Evolutionary conservation across 2,888 invertebrate genomes (phyloP), one percentile per base, ranked within the genome.

Genomic region (Brenthis daphne): DNA sequence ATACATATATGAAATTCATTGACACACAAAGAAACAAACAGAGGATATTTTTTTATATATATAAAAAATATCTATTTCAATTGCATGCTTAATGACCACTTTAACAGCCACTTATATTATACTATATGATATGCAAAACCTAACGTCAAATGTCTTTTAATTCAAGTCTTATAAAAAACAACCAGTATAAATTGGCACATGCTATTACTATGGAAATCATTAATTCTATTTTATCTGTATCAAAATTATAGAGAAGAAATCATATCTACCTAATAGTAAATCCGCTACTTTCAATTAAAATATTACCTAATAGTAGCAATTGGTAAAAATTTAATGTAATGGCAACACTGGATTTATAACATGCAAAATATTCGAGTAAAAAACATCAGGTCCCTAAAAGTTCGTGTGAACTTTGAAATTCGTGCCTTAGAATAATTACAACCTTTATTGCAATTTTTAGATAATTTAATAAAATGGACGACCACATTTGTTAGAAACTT

Each of bases 361-460:
- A 11, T 54, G 66, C 66, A 33, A 63, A 48, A 63, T 48, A 48
- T 63, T 61, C n/a, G 56, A 60, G 53, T 43, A 43, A 47, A 50
- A 61, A 63, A 65, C 37, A 56, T 70, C 70, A 70, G 70, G 70
- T 70, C 60, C 70, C 64, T 68, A n/a, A 60, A 64, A 67, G 37
- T 69, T 51, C 60, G 50, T 60, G 13, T 33, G 29, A 68, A 50
- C 20, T 53, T 63, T 54, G 61, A 67, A 57, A 64, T 69, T 56
- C 29, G 16, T 33, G 48, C 43, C 43, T 54, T 58, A 63, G n/a
- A 60, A 57, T 54, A 65, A 68, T 70, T 53, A 70, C 70, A 70
- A 70, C 70, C 68, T 48, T 67, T 24, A 16, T 57, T 50, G 20
- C 50, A 51, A 51, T 57, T 51, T 37, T 20, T 33, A 13, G 6